Base-by-base conservation (phyloP, 2,797 vertebrate species). In the Cryptoprocta ferox region DNA sequence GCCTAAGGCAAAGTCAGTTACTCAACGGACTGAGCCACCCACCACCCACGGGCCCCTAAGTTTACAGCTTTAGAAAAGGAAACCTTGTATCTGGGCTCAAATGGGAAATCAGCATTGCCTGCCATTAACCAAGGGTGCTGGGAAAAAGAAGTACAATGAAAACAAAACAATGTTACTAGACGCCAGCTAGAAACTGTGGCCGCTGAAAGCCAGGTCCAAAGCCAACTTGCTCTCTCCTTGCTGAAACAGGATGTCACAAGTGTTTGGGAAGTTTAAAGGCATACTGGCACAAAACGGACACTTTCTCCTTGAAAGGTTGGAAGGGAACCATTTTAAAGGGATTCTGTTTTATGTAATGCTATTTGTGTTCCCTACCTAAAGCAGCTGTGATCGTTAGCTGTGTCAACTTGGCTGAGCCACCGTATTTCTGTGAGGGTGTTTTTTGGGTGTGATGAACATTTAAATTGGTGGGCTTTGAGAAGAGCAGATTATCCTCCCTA, bases 261-360 rank as follows among this genome's bases (percentile, higher is more conserved):
- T 42, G 95, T 21, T 39, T 6, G 93, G 82, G 61, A 88, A 71
- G 35, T 42, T 88, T 42, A 73, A 96, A 93, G 78, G 19, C 66
- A 3, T 3, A 14, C 18, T 16, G n/a, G 48, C 42, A 32, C 50
- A 85, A 59, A 82, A 63, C 56, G 9, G n/a, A 92, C 66, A 50
- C 45, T 45, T 95, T 63, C 78, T 97, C 71, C 95, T 85, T 15
- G 68, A 35, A 83, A 73, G 35, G 12, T 14, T 35, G 19, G 48
- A 71, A 45, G 92, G 53, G 35, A 82, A 66, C 37, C 28, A 80
- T 48, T 83, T 61, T 53, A 78, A 97, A 81, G 42, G 30, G 56
- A 53, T 68, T 73, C n/a, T 71, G 0, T 37, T 42, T 85, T 42
- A 81, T 19, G 65, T 83, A 61, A 53, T 45, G 32, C 32, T 18